Conservation (phyloP, 2,113 vertebrate species). For the Rhinogobius similis region DNA sequence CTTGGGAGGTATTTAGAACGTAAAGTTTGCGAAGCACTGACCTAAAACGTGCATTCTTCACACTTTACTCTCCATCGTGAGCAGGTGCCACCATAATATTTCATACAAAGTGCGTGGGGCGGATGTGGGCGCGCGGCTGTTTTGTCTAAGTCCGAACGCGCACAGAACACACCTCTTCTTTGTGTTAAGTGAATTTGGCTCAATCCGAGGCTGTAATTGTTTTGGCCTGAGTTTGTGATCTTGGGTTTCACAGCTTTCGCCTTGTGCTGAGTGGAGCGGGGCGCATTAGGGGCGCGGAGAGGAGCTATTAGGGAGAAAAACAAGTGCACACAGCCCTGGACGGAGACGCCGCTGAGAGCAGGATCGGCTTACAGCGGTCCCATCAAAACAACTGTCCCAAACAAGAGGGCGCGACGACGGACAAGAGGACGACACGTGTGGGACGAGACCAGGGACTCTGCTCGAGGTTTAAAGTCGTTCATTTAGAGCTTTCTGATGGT, state of each 20-base stretch:
- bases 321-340: slow-evolving; percentile 30
- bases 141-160: slow-evolving; percentile 9
- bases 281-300: slow-evolving; percentile 65
- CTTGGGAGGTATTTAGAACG: no score
- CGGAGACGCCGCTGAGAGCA: slow-evolving; percentile 28
- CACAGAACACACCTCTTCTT: slow-evolving; percentile 23
- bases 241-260: slow-evolving; percentile 68
- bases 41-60: neutral
- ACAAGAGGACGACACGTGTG: slow-evolving; percentile 29
- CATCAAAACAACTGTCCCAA: slow-evolving; percentile 58
- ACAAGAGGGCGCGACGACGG: slow-evolving; percentile 41
- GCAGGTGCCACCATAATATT: neutral
- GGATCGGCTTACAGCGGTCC: slow-evolving; percentile 46
- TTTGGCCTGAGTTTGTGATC: slow-evolving; percentile 66
- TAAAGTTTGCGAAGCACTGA: no score
- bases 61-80: neutral
- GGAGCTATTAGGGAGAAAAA: slow-evolving; percentile 58
- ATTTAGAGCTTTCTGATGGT: no score
- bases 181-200: slow-evolving; percentile 54
- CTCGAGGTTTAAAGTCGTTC: neutral
- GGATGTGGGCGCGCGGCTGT: neutral
- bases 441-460: neutral
- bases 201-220: slow-evolving; percentile 67
- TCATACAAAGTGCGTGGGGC: neutral
- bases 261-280: slow-evolving; percentile 62